phyloP scores from a whole-genome alignment of 1,140 invertebrate species.

The Anoplophora glabripennis region DNA sequence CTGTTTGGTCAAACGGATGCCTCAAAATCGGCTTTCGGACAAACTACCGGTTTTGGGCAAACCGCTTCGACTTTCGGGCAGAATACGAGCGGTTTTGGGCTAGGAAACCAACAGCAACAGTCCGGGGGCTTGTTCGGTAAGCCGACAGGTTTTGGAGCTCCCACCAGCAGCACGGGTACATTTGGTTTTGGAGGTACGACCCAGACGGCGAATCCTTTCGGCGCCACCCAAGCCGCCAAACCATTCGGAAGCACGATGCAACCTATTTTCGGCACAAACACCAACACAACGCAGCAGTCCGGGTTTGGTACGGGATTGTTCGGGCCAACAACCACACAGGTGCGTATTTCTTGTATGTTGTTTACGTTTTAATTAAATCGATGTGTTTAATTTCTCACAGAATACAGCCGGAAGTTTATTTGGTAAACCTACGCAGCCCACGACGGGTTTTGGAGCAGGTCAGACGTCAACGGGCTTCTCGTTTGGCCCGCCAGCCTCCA shows the following conservation, averaged over 20 bases:
- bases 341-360: slow-evolving; percentile 5
- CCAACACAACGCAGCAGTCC: slow-evolving; percentile 40
- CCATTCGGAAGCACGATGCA: slow-evolving; percentile 49
- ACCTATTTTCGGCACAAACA: slow-evolving; percentile 53
- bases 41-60: slow-evolving; percentile 40
- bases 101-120: slow-evolving; percentile 18
- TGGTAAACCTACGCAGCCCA: slow-evolving; percentile 37
- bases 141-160: slow-evolving; percentile 47
- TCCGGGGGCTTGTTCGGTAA: slow-evolving; percentile 28
- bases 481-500: slow-evolving; percentile 32
- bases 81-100: slow-evolving; percentile 38
- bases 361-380: background rate
- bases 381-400: slow-evolving; percentile 8
- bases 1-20: slow-evolving; percentile 52
- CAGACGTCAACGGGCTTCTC: slow-evolving; percentile 26
- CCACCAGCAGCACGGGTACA: slow-evolving; percentile 26
- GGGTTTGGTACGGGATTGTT: slow-evolving; percentile 32
- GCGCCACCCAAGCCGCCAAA: slow-evolving; percentile 29
- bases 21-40: slow-evolving; percentile 42
- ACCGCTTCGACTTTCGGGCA: slow-evolving; percentile 48
- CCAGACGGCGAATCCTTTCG: slow-evolving; percentile 32
- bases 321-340: slow-evolving; percentile 29
- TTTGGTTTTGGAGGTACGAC: slow-evolving; percentile 45
- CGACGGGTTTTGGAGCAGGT: slow-evolving; percentile 28
- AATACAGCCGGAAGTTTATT: slow-evolving; percentile 32